phyloP scores from a whole-genome alignment of 2,888 invertebrate genomes.

The Chloromyia formosa region DNA sequence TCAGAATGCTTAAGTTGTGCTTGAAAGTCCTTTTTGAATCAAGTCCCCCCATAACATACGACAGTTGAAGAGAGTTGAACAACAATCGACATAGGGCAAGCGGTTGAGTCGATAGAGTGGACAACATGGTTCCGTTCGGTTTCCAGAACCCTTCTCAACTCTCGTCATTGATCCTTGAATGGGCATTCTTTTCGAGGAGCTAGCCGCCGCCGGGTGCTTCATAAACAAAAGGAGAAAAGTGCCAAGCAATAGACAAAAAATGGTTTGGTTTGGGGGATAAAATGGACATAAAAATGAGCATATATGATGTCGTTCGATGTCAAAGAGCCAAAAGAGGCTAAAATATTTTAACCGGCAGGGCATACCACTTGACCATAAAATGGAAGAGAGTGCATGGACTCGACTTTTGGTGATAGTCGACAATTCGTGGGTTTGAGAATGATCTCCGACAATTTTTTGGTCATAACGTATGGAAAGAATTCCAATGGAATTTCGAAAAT shows the following conservation, averaged over 20 bases:
- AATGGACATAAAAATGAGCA: not conserved
- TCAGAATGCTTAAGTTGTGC: not conserved
- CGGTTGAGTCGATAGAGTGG: slow-evolving; percentile 11
- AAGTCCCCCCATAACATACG: not conserved
- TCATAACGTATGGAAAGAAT: slow-evolving; percentile 17
- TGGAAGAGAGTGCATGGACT: not conserved
- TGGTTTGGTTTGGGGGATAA: not conserved
- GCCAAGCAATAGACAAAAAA: not conserved
- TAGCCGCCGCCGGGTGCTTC: not conserved
- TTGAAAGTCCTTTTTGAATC: not conserved
- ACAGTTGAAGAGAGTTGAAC: not conserved
- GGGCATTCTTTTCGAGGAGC: slow-evolving; percentile 18
- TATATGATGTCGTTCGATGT: not conserved
- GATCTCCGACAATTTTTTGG: slow-evolving; percentile 1
- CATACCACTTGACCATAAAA: slow-evolving; percentile 32
- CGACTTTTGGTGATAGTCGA: not conserved
- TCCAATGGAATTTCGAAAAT: not conserved
- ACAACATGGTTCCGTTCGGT: not conserved
- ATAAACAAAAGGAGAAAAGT: slow-evolving; percentile 11
- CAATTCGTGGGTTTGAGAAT: not conserved
- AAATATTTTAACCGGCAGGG: slow-evolving; percentile 22
- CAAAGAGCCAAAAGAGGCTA: slow-evolving; percentile 22
- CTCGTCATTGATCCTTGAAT: slow-evolving; percentile 26
- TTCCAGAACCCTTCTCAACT: not conserved
- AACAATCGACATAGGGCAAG: slow-evolving; percentile 20